Evolutionary conservation across 2,888 invertebrate species (phyloP).

Genomic region (Amphipyra berbera): DNA sequence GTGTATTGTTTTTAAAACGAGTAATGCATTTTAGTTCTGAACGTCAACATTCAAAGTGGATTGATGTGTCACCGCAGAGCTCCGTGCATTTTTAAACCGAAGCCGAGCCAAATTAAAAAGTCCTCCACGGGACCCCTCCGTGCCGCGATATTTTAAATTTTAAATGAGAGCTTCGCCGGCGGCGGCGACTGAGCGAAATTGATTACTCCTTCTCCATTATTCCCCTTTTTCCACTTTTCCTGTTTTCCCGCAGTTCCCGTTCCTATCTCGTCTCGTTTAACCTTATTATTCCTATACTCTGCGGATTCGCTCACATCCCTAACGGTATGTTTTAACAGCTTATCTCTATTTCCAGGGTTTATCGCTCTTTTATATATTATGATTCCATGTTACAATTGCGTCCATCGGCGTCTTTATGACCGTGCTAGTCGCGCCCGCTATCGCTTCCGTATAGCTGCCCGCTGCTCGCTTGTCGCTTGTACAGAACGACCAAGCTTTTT

Average conservation of each 20-base stretch:
- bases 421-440: conserved; percentile 37
- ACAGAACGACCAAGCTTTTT: conserved; percentile 76
- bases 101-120: conserved; percentile 88
- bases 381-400: conserved; percentile 40
- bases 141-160: conserved; percentile 87
- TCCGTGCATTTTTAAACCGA: conserved; percentile 87
- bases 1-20: conserved; percentile 56
- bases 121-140: conserved; percentile 82
- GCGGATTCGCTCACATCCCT: conserved; percentile 54
- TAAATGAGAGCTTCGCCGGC: conserved; percentile 87
- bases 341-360: conserved; percentile 46
- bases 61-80: conserved; percentile 87
- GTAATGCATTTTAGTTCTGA: conserved; percentile 71
- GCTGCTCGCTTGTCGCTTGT: conserved; percentile 60
- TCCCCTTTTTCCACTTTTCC: conserved; percentile 87
- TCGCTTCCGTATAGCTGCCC: conserved; percentile 57
- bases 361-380: conserved; percentile 18
- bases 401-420: not conserved
- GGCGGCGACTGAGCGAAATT: conserved; percentile 88
- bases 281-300: conserved; percentile 82
- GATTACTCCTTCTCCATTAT: conserved; percentile 90
- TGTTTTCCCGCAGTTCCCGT: conserved; percentile 80
- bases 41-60: conserved; percentile 85
- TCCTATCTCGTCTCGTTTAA: conserved; percentile 85
- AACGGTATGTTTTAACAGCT: conserved; percentile 52